A percentile compares a stretch with the other conserved stretches of the same genome.
phyloP scores from a whole-genome alignment of 1,140 invertebrate species.

The Danaus melanippus region DNA sequence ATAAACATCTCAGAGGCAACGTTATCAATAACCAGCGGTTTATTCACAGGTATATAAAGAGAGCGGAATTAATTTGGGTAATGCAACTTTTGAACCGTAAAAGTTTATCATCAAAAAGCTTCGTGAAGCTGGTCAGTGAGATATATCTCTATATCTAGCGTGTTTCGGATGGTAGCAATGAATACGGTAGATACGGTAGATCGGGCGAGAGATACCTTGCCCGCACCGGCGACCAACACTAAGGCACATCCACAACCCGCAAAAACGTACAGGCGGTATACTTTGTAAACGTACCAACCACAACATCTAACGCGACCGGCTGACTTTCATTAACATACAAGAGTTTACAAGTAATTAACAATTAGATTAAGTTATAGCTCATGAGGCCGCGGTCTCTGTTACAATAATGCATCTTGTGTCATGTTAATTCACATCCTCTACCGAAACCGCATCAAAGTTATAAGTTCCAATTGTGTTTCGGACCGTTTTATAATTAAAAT shows the following conservation, averaged over 20 bases:
- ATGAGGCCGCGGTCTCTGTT: too few relatives aligned
- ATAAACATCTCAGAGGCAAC: slow-evolving; percentile 5
- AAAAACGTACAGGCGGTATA: slow-evolving; percentile 28
- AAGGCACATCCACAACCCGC: slow-evolving; percentile 16
- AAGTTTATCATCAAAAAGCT: slow-evolving; percentile 50
- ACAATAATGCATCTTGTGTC: too few relatives aligned
- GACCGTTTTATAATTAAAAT: too few relatives aligned
- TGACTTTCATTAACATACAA: too few relatives aligned
- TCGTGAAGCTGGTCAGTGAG: slow-evolving; percentile 43
- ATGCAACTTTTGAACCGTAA: slow-evolving; percentile 54
- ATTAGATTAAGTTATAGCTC: too few relatives aligned
- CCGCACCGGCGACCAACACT: slow-evolving; percentile 19
- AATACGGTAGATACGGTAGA: slow-evolving; percentile 60
- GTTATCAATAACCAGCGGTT: slow-evolving; percentile 26
- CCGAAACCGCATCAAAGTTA: too few relatives aligned
- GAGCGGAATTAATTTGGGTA: slow-evolving; percentile 55
- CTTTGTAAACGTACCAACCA: too few relatives aligned
- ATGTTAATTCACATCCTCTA: too few relatives aligned
- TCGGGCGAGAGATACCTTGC: slow-evolving; percentile 46
- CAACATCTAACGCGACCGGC: too few relatives aligned
- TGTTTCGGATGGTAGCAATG: slow-evolving; percentile 46
- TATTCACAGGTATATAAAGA: slow-evolving; percentile 26
- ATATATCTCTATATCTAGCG: slow-evolving; percentile 58
- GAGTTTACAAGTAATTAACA: too few relatives aligned
- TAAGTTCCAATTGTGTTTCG: too few relatives aligned